A percentile compares a stretch with the other conserved stretches of the same genome.
These are phyloP conservation scores for Chelonoidis abingdonii DNA, from an alignment of 2,113 vertebrate species.

Conservation along the genomic window DNA sequence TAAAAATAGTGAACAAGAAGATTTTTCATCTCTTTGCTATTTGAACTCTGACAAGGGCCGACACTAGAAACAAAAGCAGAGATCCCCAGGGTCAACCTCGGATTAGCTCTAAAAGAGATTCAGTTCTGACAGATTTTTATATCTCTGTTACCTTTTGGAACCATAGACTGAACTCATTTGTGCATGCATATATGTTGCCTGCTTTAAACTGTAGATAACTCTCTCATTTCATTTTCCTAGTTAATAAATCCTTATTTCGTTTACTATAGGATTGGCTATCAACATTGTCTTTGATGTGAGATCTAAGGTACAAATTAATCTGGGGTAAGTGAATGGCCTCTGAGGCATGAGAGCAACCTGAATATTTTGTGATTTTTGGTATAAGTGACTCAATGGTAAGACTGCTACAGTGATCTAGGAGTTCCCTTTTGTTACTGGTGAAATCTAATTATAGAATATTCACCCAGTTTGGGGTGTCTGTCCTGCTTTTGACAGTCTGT, in stretches of 20 bases:
- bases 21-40: neutral
- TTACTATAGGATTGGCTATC: neutral
- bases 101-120: neutral
- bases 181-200: neutral
- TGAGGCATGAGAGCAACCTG: neutral
- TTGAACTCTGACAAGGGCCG: neutral
- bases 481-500: neutral
- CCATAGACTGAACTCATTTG: neutral
- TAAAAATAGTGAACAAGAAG: neutral
- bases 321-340: neutral
- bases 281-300: neutral
- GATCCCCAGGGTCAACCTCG: neutral
- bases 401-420: neutral
- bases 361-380: neutral
- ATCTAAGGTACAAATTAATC: neutral
- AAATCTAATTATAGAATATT: neutral
- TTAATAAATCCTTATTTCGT: neutral
- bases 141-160: neutral
- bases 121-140: neutral
- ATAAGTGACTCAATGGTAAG: neutral
- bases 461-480: neutral
- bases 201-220: neutral
- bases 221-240: too few species aligned
- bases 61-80: neutral
- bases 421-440: neutral